Base-by-base conservation (phyloP, 2,113 vertebrate genomes). In the Poecile atricapillus region DNA sequence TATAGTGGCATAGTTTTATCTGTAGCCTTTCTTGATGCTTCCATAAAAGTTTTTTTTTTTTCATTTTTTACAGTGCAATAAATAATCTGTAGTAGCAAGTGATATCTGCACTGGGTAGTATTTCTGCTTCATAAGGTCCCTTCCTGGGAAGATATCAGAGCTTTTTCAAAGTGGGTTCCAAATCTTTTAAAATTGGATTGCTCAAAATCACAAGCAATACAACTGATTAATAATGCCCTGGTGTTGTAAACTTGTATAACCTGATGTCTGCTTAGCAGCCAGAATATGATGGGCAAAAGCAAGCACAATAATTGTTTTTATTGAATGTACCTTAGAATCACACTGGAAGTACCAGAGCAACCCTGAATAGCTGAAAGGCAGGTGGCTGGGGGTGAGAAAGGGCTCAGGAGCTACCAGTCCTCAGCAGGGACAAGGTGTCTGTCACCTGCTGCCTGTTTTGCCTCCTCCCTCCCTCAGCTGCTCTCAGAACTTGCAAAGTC, bases 391-490 rank as follows among this genome's bases (percentile, higher is more conserved):
- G 53, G 14, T 23, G 25, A 60, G 59, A 10, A 84, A n/a, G 35
- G 15, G 14, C 20, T 41, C 5, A 13, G 43, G 47, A 59, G 6
- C 41, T 31, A 35, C 7, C 49, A 76, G 1, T 9, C 25, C 33
- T 80, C 0, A 0, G 22, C 25, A 46, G 43, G 58, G n/a, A 37
- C 0, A 2, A 56, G 25, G 31, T 53, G 52, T 31, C 46, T 1
- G 2, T 79, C 39, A 20, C 70, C 56, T 0, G 2, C n/a, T 83
- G 20, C 37, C 17, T 0, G 0, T 56, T 71, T 52, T 71, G 30
- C 21, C 50, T 53, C 18, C 19, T 63, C n/a, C 15, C 30, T 65
- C 11, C 3, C 43, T 78, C 70, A 39, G 35, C 25, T 55, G 15
- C 31, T 59, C 67, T 52, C 4, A 0, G 39, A 50, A 9, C 43